Base-by-base conservation (phyloP, 2,797 vertebrate species). In the Amblyraja radiata region DNA sequence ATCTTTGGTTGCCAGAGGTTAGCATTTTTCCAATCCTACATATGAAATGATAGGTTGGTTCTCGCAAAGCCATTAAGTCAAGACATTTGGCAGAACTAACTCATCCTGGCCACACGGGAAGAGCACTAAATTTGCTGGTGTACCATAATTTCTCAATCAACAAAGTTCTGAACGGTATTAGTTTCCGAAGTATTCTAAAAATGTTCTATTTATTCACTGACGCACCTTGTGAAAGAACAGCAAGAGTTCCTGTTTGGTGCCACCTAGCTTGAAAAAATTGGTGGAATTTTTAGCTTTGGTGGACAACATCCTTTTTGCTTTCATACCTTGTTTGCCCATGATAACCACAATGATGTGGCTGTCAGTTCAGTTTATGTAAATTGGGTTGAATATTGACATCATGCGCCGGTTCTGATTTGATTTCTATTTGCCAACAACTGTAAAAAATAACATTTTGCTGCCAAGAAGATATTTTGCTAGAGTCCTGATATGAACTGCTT, bases 401-500 rank as follows among this genome's bases (percentile, higher is more conserved):
- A 6, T 79, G 78, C 16, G 14, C 58, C 58, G 54, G 81, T 84
- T 61, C 81, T 61, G 46, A 58, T 61, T 28, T 84, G 54, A 58
- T 84, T 58, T 84, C 81, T 13, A 58, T 54, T 84, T 84, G 54
- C 54, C 81, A 58, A 13, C 58, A 84, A 84, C 23, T 58, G 23
- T 21, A 58, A 25, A 61, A 39, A 61, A 58, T 14, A 54, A 54
- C 46, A 58, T 58, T 6, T 46, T 21, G 23, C 28, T 58, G 81
- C 21, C 23, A 28, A 58, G 25, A 58, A 58, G 25, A 13, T 28
- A 25, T 84, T 61, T 84, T 58, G 25, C 54, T 83, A 25, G 54
- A 83, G 54, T 83, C 80, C 80, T 83, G 80, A 78, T 32, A 13
- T 78, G 77, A 78, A 78, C 77, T 78, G 77, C 77, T 32, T 78